phyloP scores from a whole-genome alignment of 2,113 vertebrate species.

The Grammomys surdaster region DNA sequence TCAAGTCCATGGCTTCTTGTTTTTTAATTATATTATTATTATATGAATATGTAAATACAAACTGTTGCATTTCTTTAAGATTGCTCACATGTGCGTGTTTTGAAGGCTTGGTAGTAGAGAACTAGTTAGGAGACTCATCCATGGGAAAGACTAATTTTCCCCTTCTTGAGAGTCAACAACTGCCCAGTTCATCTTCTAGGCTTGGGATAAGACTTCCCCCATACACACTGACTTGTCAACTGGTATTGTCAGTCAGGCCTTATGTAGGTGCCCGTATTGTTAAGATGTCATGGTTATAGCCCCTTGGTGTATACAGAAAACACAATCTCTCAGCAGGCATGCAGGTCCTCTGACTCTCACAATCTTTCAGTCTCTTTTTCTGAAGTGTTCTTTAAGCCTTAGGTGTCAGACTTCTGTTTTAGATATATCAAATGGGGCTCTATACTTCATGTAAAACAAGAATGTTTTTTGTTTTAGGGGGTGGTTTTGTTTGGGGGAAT shows the following conservation, averaged over 20 bases:
- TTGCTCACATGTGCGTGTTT: background rate
- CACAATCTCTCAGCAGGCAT: background rate
- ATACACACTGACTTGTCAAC: background rate
- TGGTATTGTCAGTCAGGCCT: background rate
- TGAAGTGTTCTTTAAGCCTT: background rate
- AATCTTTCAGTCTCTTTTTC: background rate
- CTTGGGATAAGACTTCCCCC: background rate
- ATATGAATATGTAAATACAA: background rate
- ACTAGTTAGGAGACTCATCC: background rate
- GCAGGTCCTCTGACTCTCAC: background rate
- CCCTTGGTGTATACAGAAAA: background rate
- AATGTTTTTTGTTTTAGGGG: background rate
- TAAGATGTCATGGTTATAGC: background rate
- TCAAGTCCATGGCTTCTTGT: background rate
- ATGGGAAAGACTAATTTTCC: background rate
- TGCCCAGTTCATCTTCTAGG: too few species aligned
- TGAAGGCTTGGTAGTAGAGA: background rate
- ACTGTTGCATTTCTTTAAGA: background rate
- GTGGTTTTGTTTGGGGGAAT: too few species aligned
- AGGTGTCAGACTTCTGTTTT: background rate
- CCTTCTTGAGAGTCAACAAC: background rate
- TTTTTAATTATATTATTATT: background rate
- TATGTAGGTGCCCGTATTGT: background rate
- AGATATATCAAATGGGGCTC: background rate
- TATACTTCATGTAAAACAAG: background rate